A percentile compares a stretch with the other conserved stretches of the same genome.
These are phyloP conservation scores for Ephydatia muelleri DNA, from an alignment of 37 sponge, comb jelly and placozoan genomes.

Conservation along the genomic window DNA sequence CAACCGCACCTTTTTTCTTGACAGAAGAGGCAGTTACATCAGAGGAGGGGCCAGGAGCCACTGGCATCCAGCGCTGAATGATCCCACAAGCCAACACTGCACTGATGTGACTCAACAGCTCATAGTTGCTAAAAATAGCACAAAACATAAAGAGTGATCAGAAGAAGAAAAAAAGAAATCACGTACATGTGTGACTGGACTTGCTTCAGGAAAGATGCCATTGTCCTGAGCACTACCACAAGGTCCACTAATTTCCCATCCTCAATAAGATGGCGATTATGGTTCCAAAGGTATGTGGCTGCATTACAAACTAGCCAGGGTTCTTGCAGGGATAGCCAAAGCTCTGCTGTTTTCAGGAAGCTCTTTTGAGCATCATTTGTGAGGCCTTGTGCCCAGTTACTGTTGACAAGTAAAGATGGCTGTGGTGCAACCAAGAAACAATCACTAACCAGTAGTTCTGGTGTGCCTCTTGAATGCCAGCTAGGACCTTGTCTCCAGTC, in stretches of 20 bases:
- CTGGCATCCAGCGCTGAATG: slow-evolving; percentile 54
- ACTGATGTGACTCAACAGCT: slow-evolving; percentile 28
- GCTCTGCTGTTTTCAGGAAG: slow-evolving; percentile 63
- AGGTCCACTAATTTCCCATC: not conserved
- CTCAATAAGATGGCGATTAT: slow-evolving; percentile 42
- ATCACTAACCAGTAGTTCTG: not conserved
- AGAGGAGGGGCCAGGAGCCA: not conserved
- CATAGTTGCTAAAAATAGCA: slow-evolving; percentile 35
- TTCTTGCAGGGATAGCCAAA: slow-evolving; percentile 62
- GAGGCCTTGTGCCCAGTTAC: slow-evolving; percentile 47
- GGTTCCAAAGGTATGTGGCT: slow-evolving; percentile 82
- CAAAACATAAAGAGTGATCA: not conserved
- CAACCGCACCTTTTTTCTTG: not conserved
- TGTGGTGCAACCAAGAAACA: not conserved
- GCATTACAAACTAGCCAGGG: slow-evolving; percentile 68
- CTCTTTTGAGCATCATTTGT: slow-evolving; percentile 31
- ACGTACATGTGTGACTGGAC: not conserved
- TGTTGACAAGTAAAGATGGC: not conserved
- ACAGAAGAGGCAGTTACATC: not conserved
- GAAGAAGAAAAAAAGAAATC: not conserved
- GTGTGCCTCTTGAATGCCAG: not conserved
- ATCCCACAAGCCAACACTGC: slow-evolving; percentile 42
- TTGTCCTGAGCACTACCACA: slow-evolving; percentile 28
- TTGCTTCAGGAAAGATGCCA: slow-evolving; percentile 19
- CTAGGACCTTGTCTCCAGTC: not conserved